Conservation (phyloP, 1,140 invertebrate genomes). For the Procambarus virginalis region DNA sequence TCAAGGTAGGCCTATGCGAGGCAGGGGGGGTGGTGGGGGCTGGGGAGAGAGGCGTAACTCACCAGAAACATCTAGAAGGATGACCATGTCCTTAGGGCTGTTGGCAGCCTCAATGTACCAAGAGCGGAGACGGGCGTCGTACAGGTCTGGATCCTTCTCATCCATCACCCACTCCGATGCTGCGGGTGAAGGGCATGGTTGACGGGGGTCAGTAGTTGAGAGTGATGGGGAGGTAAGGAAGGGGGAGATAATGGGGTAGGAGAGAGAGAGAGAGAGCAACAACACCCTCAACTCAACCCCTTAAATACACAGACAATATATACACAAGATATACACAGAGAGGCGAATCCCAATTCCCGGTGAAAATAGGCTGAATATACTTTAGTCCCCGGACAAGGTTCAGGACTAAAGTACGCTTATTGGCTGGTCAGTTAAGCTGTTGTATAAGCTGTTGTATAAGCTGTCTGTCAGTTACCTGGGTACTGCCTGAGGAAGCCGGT, state of each 20-base stretch:
- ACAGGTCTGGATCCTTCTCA: slow-evolving; percentile 80
- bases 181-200: not conserved
- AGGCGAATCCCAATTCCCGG: too few relatives aligned
- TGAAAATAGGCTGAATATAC: too few relatives aligned
- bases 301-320: too few relatives aligned
- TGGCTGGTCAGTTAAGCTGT: too few relatives aligned
- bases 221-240: not conserved
- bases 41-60: not conserved
- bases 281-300: too few relatives aligned
- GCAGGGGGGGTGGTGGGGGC: too few relatives aligned
- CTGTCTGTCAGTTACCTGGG: slow-evolving; percentile 81
- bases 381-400: not conserved
- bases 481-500: slow-evolving; percentile 93
- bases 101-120: slow-evolving; percentile 99
- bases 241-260: not conserved
- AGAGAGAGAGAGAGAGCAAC: slow-evolving; percentile 11
- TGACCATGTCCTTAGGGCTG: slow-evolving; percentile 97
- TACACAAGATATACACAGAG: too few relatives aligned
- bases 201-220: not conserved
- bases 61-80: slow-evolving; percentile 89
- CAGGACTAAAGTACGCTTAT: not conserved
- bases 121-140: slow-evolving; percentile 88
- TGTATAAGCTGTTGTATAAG: too few relatives aligned
- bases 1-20: too few relatives aligned
- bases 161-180: slow-evolving; percentile 74